These are phyloP conservation scores for Dilophus febrilis DNA, from an alignment of 2,888 invertebrate species.

Conservation along the genomic window DNA sequence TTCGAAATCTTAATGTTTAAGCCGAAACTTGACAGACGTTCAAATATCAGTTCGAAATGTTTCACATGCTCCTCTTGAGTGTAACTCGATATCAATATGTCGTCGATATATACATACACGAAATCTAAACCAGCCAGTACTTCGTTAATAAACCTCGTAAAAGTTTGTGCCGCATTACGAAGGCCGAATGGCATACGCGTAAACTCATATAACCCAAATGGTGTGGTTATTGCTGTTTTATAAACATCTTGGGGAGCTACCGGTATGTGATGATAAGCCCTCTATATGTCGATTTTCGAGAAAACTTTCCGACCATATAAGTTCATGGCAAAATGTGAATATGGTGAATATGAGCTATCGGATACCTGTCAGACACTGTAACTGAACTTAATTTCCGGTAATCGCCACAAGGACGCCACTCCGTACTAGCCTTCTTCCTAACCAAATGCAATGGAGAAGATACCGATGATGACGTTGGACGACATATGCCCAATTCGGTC, in stretches of 20 bases:
- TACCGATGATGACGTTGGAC: too few species aligned
- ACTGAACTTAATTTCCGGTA: too few species aligned
- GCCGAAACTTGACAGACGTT: constrained; percentile 12
- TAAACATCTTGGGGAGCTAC: constrained; percentile 17
- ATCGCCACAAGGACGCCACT: too few species aligned
- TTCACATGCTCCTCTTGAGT: too few species aligned
- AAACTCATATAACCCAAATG: constrained; percentile 22
- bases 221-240: constrained; percentile 24
- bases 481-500: too few species aligned
- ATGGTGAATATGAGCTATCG: constrained; percentile 6
- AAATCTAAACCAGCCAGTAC: constrained; percentile 15
- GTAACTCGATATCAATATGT: too few species aligned
- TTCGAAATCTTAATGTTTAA: constrained; percentile 14
- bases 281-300: constrained; percentile 13
- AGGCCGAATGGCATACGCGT: constrained; percentile 18
- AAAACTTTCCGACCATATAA: constrained; percentile 9
- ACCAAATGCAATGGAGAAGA: too few species aligned
- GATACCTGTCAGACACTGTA: constrained; percentile 7
- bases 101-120: constrained; percentile 17
- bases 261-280: constrained; percentile 22
- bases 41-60: constrained; percentile 10
- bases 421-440: too few species aligned
- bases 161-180: constrained; percentile 21
- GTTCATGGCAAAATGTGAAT: constrained; percentile 2
- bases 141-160: constrained; percentile 20